A percentile compares a stretch with the other conserved stretches of the same genome.
These are phyloP conservation scores for Drosophila nikananu DNA, from an alignment of 1,140 invertebrate genomes.

Conservation along the genomic window DNA sequence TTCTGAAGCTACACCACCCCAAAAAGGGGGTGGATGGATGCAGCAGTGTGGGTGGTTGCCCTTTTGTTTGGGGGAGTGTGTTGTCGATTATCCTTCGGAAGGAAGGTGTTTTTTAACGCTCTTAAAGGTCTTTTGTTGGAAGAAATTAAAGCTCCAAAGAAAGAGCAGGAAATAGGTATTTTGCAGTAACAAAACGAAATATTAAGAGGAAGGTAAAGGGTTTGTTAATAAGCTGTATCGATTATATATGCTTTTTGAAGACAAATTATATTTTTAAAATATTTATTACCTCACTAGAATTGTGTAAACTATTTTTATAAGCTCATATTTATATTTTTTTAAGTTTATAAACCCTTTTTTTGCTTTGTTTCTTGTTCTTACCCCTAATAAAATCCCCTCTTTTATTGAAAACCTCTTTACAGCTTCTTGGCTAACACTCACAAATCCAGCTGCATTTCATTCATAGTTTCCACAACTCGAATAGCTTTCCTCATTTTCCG, in stretches of 20 bases:
- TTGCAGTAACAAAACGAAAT: not conserved
- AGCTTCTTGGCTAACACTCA: not conserved
- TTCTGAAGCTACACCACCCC: not conserved
- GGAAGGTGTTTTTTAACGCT: slow-evolving; percentile 43
- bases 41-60: slow-evolving; percentile 25
- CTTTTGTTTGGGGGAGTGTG: slow-evolving; percentile 42
- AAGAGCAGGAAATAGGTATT: not conserved
- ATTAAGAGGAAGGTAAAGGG: not conserved
- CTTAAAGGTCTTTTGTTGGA: slow-evolving; percentile 22
- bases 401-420: not conserved
- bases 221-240: not conserved
- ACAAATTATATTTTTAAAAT: not conserved
- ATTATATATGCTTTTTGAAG: not conserved
- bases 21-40: slow-evolving; percentile 60
- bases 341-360: not conserved
- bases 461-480: slow-evolving; percentile 30
- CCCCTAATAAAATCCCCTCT: not conserved
- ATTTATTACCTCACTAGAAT: not conserved
- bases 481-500: slow-evolving; percentile 40
- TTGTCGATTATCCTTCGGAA: slow-evolving; percentile 41
- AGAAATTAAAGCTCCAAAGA: slow-evolving; percentile 24
- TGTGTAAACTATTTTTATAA: too few relatives aligned
- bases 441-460: slow-evolving; percentile 18
- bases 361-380: not conserved
- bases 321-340: too few relatives aligned